A percentile compares a stretch with the other conserved stretches of the same genome.
These are phyloP conservation scores for Thripadectes ignobilis DNA, from an alignment of 2,797 vertebrate genomes.

Conservation along the genomic window DNA sequence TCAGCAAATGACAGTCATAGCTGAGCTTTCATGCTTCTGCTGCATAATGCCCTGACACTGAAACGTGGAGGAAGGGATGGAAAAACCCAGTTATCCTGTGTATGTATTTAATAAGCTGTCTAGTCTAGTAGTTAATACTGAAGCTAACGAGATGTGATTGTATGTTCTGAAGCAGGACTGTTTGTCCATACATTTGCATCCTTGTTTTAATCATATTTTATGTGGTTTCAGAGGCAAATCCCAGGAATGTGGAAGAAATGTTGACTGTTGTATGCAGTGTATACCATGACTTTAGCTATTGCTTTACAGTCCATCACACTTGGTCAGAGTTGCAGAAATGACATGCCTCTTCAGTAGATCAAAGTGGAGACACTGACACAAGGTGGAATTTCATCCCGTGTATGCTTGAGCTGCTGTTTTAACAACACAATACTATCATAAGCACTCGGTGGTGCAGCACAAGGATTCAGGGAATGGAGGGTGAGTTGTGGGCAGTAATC, in stretches of 20 bases:
- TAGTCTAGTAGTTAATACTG: neutral
- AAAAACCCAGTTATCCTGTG: slow-evolving; percentile 18
- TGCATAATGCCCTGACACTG: neutral
- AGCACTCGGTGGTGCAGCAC: neutral
- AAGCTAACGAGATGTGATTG: slow-evolving; percentile 13
- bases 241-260: slow-evolving; percentile 36
- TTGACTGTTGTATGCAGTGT: neutral
- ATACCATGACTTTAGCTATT: slow-evolving; percentile 31
- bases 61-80: neutral
- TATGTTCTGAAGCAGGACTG: slow-evolving; percentile 12
- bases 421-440: neutral
- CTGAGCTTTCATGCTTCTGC: neutral
- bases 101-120: slow-evolving; percentile 37
- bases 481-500: neutral
- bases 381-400: slow-evolving; percentile 45
- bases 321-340: slow-evolving; percentile 20
- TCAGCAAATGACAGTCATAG: slow-evolving; percentile 44
- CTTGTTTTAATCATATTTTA: neutral
- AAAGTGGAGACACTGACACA: slow-evolving; percentile 31
- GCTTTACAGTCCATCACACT: slow-evolving; percentile 40
- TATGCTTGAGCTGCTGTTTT: slow-evolving; percentile 34
- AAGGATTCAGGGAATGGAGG: neutral
- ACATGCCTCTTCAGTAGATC: neutral
- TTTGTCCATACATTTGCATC: neutral
- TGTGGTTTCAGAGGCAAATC: neutral